phyloP scores from a whole-genome alignment of 2,888 invertebrate species.

The Platycheirus albimanus region DNA sequence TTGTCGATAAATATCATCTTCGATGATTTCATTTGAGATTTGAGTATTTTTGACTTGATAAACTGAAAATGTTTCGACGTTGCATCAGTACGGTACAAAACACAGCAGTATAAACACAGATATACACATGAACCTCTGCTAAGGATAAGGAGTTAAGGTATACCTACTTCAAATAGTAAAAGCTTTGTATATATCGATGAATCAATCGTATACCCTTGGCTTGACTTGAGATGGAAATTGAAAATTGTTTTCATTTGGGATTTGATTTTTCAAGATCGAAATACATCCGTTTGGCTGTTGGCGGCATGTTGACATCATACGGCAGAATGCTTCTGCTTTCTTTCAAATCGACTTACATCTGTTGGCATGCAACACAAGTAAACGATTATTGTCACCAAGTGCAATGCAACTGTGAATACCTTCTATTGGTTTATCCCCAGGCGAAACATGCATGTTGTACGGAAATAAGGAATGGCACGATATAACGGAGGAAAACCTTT shows the following conservation, averaged over 20 bases:
- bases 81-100: too few species aligned
- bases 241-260: conserved; percentile 54
- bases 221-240: conserved; percentile 61
- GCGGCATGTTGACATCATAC: conserved; percentile 47
- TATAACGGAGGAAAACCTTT: conserved; percentile 44
- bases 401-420: conserved; percentile 45
- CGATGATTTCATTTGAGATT: too few species aligned
- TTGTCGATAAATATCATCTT: too few species aligned
- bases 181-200: too few species aligned
- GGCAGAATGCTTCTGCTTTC: conserved; percentile 34
- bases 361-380: conserved; percentile 61
- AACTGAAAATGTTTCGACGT: too few species aligned
- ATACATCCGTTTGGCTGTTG: conserved; percentile 24
- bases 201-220: background rate
- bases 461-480: conserved; percentile 18
- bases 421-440: conserved; percentile 8
- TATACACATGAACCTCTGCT: too few species aligned
- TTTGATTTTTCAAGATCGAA: conserved; percentile 55
- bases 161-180: too few species aligned
- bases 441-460: conserved; percentile 22
- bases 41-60: too few species aligned
- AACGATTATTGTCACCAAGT: conserved; percentile 72
- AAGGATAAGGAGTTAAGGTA: too few species aligned
- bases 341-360: conserved; percentile 52
- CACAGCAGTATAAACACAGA: too few species aligned